phyloP scores from a whole-genome alignment of 2,113 vertebrate species.

The Phylloscopus trochiloides region DNA sequence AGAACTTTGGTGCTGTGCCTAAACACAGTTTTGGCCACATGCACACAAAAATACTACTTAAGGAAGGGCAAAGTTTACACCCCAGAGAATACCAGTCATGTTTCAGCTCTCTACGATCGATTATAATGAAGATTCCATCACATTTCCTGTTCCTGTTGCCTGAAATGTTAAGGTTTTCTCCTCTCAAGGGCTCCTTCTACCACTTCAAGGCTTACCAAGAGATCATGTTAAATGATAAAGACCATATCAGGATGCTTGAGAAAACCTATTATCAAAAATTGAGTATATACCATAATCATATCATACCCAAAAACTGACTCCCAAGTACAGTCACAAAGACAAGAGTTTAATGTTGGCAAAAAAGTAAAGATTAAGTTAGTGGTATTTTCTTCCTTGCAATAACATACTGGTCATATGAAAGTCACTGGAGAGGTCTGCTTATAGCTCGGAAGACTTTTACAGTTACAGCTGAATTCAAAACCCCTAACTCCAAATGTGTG shows the following conservation, averaged over 20 bases:
- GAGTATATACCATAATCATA: not conserved
- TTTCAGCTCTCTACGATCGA: not conserved
- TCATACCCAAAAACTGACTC: slow-evolving; percentile 31
- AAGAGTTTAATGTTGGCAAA: slow-evolving; percentile 50
- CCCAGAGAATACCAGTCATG: not conserved
- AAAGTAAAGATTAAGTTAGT: slow-evolving; percentile 48
- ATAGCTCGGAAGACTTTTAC: slow-evolving; percentile 59
- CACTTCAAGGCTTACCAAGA: not conserved
- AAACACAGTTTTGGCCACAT: not conserved
- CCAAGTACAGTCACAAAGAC: slow-evolving; percentile 48
- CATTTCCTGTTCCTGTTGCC: not conserved
- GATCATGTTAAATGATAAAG: not conserved
- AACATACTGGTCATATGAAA: slow-evolving; percentile 51
- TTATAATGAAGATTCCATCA: not conserved
- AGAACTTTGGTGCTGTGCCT: not conserved
- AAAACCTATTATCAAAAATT: not conserved
- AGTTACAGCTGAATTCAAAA: slow-evolving; percentile 40
- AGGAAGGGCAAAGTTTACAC: not conserved
- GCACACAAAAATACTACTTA: not conserved
- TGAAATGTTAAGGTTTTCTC: not conserved
- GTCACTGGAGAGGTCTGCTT: slow-evolving; percentile 48
- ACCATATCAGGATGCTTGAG: not conserved
- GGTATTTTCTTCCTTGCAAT: slow-evolving; percentile 56
- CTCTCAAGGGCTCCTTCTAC: not conserved
- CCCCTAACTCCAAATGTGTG: not conserved